phyloP scores from a whole-genome alignment of 2,113 vertebrate genomes.

The Chaetura pelagica region DNA sequence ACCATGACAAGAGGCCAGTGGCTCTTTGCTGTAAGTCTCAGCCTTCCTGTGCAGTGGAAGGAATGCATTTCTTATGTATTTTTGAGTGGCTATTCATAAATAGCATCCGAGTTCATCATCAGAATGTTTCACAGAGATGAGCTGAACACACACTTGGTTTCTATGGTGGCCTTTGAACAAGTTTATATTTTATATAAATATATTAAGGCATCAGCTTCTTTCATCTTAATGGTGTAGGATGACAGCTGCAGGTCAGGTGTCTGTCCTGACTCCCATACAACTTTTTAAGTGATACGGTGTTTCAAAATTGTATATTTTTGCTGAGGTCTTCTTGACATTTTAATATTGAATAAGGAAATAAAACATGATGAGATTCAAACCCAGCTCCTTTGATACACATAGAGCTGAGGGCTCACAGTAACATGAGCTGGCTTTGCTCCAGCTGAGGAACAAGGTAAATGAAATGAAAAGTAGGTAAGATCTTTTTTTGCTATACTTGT shows the following conservation, averaged over 20 bases:
- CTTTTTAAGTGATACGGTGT: not conserved
- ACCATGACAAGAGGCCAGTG: not conserved
- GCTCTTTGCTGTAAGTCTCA: not conserved
- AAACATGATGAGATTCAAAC: not conserved
- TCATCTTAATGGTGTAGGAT: not conserved
- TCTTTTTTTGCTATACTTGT: not conserved
- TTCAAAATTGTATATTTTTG: not conserved
- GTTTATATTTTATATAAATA: not conserved
- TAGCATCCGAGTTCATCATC: not conserved
- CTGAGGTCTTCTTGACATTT: not conserved
- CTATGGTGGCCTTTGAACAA: not conserved
- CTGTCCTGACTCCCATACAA: not conserved
- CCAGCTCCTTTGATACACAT: not conserved
- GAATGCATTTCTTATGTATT: not conserved
- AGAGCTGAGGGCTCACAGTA: not conserved
- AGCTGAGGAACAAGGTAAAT: not conserved
- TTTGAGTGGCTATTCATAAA: not conserved
- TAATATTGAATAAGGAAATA: not conserved
- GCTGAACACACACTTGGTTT: not conserved
- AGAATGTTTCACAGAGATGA: not conserved
- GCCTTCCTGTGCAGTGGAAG: accelerated
- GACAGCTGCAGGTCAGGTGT: not conserved
- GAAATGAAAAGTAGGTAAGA: not conserved
- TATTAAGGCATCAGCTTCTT: not conserved
- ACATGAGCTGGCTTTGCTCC: not conserved